Evolutionary conservation across 2,888 invertebrate species (phyloP), one percentile per base, ranked within the genome.

Genomic region (Calephelis perditalis): DNA sequence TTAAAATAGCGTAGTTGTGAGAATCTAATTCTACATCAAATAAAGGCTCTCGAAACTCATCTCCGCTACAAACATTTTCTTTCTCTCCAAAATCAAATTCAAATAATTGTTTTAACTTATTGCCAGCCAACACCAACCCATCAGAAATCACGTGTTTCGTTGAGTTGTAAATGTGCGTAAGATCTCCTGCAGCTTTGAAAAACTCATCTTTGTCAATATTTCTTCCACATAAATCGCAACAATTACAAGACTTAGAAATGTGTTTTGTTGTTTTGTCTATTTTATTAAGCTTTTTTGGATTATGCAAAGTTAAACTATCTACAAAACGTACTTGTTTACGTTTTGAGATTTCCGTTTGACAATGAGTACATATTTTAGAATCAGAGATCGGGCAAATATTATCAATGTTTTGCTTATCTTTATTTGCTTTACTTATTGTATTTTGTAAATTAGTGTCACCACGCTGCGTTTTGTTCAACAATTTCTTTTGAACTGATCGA

Each of bases 21-120:
- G 69, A 59, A 57, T 70, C 67, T 61, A 70, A 55, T 26, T 61
- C 49, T 52, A 67, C 60, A 63, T 66, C 61, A 36, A 67, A 61
- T 36, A 61, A 54, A 15, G 62, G 67, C 9, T 11, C 11, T n/a
- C 54, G 36, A n/a, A 54, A 54, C 11, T 54, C 36, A 35, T 44
- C 40, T 3, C 44, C 54, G 47, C 43, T 59, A 35, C 61, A 56
- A 8, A 59, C 43, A 44, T 61, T 61, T 12, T 58, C 60, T 15
- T 10, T n/a, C 49, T 43, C 15, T 26, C 43, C 57, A 11, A 37
- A 54, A 45, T 59, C 59, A 37, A 59, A 57, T 11, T 59, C 59
- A 37, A 59, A 57, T 11, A 57, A 49, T 37, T 52, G 54, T 59
- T 43, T 63, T 11, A 57, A 43, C 44, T 26, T 54, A 45, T 57